phyloP scores from a whole-genome alignment of 1,140 invertebrate species.

The Drosophila nigrodunni region DNA sequence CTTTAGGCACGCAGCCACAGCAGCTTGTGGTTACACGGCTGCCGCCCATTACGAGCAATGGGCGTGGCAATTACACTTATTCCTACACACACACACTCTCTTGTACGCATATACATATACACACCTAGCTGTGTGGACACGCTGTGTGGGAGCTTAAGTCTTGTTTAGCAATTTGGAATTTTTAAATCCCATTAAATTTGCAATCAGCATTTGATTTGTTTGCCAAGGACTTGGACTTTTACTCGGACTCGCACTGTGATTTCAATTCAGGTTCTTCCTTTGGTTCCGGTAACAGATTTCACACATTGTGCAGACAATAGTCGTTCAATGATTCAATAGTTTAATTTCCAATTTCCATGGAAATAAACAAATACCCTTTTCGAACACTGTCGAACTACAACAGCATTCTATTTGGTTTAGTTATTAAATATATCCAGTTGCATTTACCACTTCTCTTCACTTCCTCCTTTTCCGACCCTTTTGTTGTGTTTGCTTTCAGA shows the following conservation, averaged over 20 bases:
- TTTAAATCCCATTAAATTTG: slow-evolving; percentile 76
- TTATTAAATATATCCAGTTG: slow-evolving; percentile 79
- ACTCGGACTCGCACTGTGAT: not conserved
- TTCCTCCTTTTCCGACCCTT: slow-evolving; percentile 52
- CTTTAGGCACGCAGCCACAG: slow-evolving; percentile 71
- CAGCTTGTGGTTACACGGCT: slow-evolving; percentile 63
- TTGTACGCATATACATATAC: not conserved
- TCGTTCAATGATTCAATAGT: slow-evolving; percentile 75
- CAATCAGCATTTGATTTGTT: slow-evolving; percentile 77
- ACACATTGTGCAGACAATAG: slow-evolving; percentile 53
- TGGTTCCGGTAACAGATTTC: slow-evolving; percentile 16
- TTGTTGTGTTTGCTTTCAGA: slow-evolving; percentile 45
- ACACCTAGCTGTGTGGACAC: slow-evolving; percentile 20
- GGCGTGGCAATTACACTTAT: slow-evolving; percentile 20
- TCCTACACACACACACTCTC: slow-evolving; percentile 6
- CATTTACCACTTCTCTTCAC: slow-evolving; percentile 50
- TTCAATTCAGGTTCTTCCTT: not conserved
- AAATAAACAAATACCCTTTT: slow-evolving; percentile 56
- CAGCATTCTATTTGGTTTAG: slow-evolving; percentile 74
- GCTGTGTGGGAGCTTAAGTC: slow-evolving; percentile 46
- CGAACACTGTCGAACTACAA: slow-evolving; percentile 22
- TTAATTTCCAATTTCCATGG: slow-evolving; percentile 66
- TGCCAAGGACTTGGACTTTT: slow-evolving; percentile 33
- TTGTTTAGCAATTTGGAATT: slow-evolving; percentile 78
- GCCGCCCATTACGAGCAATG: slow-evolving; percentile 12